Evolutionary conservation across 2,113 vertebrate genomes (phyloP).

Genomic region (Phoxinus phoxinus): DNA sequence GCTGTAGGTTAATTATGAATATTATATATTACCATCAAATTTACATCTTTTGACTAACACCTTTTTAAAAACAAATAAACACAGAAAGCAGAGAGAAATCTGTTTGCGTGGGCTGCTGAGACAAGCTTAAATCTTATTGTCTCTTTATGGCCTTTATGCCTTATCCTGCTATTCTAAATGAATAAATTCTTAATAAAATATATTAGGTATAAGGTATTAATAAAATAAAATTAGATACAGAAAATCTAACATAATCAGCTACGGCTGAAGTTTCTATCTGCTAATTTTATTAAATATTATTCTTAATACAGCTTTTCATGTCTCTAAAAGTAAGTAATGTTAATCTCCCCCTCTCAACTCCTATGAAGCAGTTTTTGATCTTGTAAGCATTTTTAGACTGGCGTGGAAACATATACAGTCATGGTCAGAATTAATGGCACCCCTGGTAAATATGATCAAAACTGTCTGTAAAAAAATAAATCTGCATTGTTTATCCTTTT

Average conservation of each 20-base stretch:
- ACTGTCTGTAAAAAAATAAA: too few species aligned
- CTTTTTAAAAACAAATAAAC: background rate
- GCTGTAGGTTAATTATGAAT: constrained; percentile 8
- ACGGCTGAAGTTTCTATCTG: background rate
- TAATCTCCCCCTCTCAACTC: background rate
- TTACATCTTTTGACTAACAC: background rate
- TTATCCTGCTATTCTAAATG: background rate
- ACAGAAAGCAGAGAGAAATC: background rate
- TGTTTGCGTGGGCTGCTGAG: background rate
- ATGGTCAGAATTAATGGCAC: too few species aligned
- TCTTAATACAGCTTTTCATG: background rate
- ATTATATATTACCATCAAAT: constrained; percentile 6
- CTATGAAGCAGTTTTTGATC: background rate
- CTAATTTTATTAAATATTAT: background rate
- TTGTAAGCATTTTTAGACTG: background rate
- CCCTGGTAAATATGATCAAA: too few species aligned
- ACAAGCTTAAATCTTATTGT: background rate
- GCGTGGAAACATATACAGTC: background rate
- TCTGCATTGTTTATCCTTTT: too few species aligned
- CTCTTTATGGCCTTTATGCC: background rate
- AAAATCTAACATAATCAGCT: too few species aligned
- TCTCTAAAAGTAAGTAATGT: background rate
- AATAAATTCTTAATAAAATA: too few species aligned
- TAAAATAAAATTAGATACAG: too few species aligned
- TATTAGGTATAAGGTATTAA: too few species aligned